Evolutionary conservation across 2,888 invertebrate species (phyloP), one percentile per base, ranked within the genome.

Genomic region (Dicycla oo): DNA sequence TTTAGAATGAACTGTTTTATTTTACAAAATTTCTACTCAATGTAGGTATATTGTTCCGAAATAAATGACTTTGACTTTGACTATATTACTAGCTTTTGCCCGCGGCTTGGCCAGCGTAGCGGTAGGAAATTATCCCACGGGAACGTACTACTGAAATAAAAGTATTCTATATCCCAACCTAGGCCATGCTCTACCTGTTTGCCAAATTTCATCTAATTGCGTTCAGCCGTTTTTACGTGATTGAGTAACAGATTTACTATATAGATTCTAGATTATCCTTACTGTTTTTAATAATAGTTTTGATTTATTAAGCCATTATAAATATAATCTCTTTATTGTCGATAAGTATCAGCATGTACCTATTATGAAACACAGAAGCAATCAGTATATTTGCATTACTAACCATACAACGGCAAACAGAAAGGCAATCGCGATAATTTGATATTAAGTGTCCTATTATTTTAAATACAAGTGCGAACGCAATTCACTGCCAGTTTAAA

Each of bases 381-480:
- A 57, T 49, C 43, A 76, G 13, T 45, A 38, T 38, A 51, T 73
- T 43, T 43, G 13, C 43, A 5, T 75, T 38, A 13, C 56, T 43
- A 26, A 43, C 47, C 11, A 43, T 38, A 54, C 23, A 40, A 40
- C 13, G 11, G 13, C 23, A 30, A 43, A 30, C 43, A 47, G n/a
- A 70, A 63, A 65, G 15, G 30, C 38, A 57, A 69, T 47, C 54
- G 8, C 18, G 38, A 49, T 78, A 75, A 75, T 70, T 76, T 34
- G 81, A 81, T 30, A 53, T 75, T 63, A 38, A 78, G 49, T 58
- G 58, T 75, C 40, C 45, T 43, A 76, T 81, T 81, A 76, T 63
- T 70, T 78, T 62, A 81, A 76, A 54, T 69, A 40, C 26, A 45
- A 34, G 23, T 56, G 49, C 40, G 18, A 45, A 57, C 38, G 47